Conservation (phyloP, 2,888 invertebrate genomes). For the Atethmia centrago region DNA sequence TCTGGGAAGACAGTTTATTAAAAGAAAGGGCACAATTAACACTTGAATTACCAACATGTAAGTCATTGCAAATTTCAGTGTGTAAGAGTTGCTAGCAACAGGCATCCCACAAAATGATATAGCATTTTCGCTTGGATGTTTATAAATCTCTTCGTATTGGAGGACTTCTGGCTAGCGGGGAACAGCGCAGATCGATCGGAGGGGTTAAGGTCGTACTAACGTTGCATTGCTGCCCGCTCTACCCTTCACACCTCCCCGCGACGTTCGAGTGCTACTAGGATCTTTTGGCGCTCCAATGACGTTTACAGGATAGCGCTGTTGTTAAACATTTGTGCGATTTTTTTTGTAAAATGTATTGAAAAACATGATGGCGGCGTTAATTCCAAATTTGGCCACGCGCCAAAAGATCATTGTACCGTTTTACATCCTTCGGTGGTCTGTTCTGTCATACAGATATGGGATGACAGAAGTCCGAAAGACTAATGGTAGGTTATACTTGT, state of each 20-base stretch:
- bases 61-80: not conserved
- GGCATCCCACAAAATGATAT: slow-evolving; percentile 20
- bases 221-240: slow-evolving; percentile 31
- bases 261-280: not conserved
- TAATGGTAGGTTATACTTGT: not conserved
- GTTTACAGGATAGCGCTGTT: too few species aligned
- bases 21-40: not conserved
- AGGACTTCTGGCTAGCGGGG: slow-evolving; percentile 3
- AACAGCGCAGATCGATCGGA: slow-evolving; percentile 47
- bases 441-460: not conserved
- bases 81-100: not conserved
- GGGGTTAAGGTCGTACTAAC: slow-evolving; percentile 42
- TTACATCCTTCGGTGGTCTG: not conserved
- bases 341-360: not conserved
- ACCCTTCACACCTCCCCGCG: not conserved
- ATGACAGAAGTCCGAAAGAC: not conserved
- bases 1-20: not conserved
- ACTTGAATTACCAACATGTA: not conserved
- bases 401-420: not conserved
- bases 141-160: slow-evolving; percentile 22
- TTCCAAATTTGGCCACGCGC: not conserved
- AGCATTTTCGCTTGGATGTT: not conserved
- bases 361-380: not conserved
- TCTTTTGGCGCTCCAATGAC: not conserved
- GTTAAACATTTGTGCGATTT: not conserved